Conservation (phyloP, 2,113 vertebrate species). For the Pseudolaguvia tuberculata region DNA sequence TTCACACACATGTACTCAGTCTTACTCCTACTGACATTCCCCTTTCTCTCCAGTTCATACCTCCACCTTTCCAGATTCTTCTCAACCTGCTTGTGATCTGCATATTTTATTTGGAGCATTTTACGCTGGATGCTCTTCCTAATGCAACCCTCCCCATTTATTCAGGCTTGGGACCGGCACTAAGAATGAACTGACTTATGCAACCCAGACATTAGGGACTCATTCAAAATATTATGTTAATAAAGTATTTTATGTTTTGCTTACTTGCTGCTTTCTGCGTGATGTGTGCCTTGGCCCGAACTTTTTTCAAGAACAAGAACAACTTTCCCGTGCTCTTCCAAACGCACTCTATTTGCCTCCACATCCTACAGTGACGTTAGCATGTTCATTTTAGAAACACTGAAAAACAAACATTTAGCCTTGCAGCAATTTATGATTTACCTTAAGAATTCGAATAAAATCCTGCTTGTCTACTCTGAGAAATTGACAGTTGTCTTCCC, state of each 20-base stretch:
- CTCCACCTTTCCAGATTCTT: too few relatives aligned
- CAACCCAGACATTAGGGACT: too few relatives aligned
- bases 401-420: neutral
- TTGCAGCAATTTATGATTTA: constrained; percentile 45
- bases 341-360: constrained; percentile 88
- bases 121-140: too few relatives aligned
- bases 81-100: too few relatives aligned
- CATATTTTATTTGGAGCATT: too few relatives aligned
- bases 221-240: too few relatives aligned
- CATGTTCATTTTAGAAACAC: neutral
- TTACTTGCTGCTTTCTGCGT: constrained; percentile 68
- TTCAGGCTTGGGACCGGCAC: too few relatives aligned
- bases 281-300: constrained; percentile 58
- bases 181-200: too few relatives aligned
- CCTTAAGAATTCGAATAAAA: constrained; percentile 94
- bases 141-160: too few relatives aligned
- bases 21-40: too few relatives aligned
- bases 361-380: constrained; percentile 75
- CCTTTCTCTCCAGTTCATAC: too few relatives aligned
- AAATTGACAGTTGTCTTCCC: constrained; percentile 92
- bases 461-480: constrained; percentile 92
- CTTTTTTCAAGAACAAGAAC: constrained; percentile 87
- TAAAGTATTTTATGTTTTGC: constrained; percentile 14
- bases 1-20: too few relatives aligned
- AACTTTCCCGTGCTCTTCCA: constrained; percentile 89